Evolutionary conservation across 2,113 vertebrate genomes (phyloP), one percentile per base, ranked within the genome.

Genomic region (Seriola dumerili): DNA sequence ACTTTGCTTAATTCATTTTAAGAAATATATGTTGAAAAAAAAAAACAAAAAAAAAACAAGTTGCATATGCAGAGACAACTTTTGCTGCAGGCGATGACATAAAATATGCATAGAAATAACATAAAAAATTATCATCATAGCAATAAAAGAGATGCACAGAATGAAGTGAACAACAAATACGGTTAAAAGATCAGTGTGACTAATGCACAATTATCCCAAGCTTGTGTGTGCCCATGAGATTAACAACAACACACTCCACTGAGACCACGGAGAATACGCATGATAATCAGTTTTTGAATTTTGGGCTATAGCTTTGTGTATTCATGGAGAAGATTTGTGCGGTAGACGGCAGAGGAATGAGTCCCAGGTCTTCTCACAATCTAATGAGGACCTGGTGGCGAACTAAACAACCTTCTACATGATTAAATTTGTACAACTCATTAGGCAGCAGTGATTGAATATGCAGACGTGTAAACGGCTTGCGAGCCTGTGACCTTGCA

Each of bases 401-500:
- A 76, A 70, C 78, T 55, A 50, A 89, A 85, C 72, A 78, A 81
- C 79, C 87, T 76, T 85, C 75, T 65, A 89, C 83, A 86, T 84
- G 83, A 93, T 89, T 92, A 44, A 71, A 91, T 90, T 83, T 79
- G 86, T 77, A 48, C 85, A 86, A 82, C 68, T 92, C 91, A 88
- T 92, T 89, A 89, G 77, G 79, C 78, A 46, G 86, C 66, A 13
- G 74, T 84, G 76, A 91, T 87, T 91, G 80, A 89, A 88, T 79
- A 80, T 76, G 80, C 72, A 77, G 81, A 52, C 48, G 10, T 68
- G 78, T 16, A 36, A 81, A 72, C 29, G 64, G 74, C 61, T 79
- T 16, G 46, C 40, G 19, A 72, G 77, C 23, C 62, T 4, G 77
- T 79, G 88, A 93, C 85, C 89, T 90, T 88, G 76, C 65, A 77